Percentiles rank a stretch among this genome's conserved stretches.
These are phyloP conservation scores for Lithobates sylvaticus DNA, from an alignment of 2,797 vertebrate genomes.

Conservation along the genomic window DNA sequence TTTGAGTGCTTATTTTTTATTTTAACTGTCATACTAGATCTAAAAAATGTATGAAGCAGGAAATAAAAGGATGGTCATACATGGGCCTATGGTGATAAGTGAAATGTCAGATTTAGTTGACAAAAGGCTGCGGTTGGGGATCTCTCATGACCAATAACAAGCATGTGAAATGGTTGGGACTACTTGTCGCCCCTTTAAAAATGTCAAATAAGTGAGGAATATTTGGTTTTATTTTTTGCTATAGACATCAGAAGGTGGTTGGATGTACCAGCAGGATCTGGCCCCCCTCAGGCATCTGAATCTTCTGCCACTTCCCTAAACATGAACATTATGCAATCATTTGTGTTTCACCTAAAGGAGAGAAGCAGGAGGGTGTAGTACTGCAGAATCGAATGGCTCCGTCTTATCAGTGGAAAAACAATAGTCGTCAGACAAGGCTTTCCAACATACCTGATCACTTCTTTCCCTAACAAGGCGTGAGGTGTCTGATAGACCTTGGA, in stretches of 20 bases:
- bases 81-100: no score
- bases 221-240: no score
- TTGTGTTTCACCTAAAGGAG: not conserved
- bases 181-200: not conserved
- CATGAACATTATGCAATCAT: not conserved
- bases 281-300: no score
- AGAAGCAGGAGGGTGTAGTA: not conserved
- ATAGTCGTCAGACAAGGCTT: not conserved
- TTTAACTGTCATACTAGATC: not conserved
- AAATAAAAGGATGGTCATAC: not conserved
- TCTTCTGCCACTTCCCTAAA: not conserved
- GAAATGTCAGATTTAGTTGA: no score
- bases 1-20: not conserved
- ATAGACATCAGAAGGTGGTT: not conserved
- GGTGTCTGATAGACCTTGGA: not conserved
- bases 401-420: not conserved
- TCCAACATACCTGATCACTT: not conserved
- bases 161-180: no score
- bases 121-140: no score
- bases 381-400: not conserved
- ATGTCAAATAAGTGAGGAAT: not conserved
- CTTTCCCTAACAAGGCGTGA: not conserved
- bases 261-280: not conserved
- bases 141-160: no score
- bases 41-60: not conserved